These are phyloP conservation scores for Noctua pronuba DNA, from an alignment of 2,888 invertebrate species.

Conservation along the genomic window DNA sequence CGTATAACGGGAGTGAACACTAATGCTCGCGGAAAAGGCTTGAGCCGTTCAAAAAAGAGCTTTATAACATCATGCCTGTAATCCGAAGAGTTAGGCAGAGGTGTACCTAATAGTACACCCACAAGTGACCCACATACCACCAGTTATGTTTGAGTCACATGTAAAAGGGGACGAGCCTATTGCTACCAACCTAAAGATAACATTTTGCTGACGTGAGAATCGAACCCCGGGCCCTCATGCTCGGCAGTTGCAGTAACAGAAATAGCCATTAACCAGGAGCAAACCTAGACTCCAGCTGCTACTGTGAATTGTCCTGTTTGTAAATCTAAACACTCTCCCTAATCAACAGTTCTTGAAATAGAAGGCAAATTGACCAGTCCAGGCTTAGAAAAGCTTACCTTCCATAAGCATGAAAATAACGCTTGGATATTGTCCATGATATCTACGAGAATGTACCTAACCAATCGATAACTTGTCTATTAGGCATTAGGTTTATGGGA, in stretches of 20 bases:
- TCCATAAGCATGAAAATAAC: not conserved
- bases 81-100: not conserved
- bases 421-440: not conserved
- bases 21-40: not conserved
- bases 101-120: not conserved
- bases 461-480: constrained; percentile 9
- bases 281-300: not conserved
- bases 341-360: not conserved
- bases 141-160: too few species aligned
- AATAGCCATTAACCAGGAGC: not conserved
- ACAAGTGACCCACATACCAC: too few species aligned
- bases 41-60: too few species aligned
- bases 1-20: not conserved
- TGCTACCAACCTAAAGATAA: not conserved
- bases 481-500: constrained; percentile 21
- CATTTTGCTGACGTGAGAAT: not conserved
- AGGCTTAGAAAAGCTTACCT: not conserved
- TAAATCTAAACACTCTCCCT: not conserved
- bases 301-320: not conserved
- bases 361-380: not conserved
- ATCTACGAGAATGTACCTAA: not conserved
- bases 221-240: not conserved
- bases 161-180: too few species aligned
- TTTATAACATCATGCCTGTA: too few species aligned
- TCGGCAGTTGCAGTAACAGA: not conserved